Evolutionary conservation across 2,888 invertebrate genomes (phyloP).

Genomic region (Scaptodrosophila latifasciaeformis): DNA sequence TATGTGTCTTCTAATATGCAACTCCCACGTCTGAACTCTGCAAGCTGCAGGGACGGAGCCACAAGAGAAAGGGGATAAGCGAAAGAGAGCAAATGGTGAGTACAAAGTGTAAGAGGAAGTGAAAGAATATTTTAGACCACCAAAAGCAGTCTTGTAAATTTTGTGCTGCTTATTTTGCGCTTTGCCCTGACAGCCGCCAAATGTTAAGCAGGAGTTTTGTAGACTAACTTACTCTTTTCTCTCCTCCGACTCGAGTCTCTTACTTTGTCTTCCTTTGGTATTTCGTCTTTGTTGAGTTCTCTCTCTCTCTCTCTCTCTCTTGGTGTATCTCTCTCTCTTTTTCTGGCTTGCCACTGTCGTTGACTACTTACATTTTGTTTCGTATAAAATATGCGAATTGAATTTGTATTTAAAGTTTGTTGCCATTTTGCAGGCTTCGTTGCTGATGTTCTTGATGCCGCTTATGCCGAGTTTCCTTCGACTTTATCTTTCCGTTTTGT

Average conservation of each 20-base stretch:
- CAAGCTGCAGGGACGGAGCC: too few species aligned
- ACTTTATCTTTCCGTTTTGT: conserved; percentile 15
- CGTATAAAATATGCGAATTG: conserved; percentile 67
- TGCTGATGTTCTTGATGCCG: neutral
- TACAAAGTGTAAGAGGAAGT: too few species aligned
- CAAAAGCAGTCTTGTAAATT: conserved; percentile 33
- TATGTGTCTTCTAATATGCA: conserved; percentile 55
- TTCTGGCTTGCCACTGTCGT: neutral
- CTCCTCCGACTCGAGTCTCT: too few species aligned
- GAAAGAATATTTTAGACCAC: too few species aligned
- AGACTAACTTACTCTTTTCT: too few species aligned
- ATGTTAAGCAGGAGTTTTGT: too few species aligned
- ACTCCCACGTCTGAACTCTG: too few species aligned
- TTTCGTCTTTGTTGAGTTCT: neutral
- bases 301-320: neutral
- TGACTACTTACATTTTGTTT: conserved; percentile 28
- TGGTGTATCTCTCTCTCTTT: neutral
- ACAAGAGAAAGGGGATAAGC: too few species aligned
- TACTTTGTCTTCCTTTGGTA: too few species aligned
- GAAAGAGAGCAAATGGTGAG: too few species aligned
- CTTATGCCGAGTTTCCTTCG: neutral
- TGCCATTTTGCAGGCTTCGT: conserved; percentile 14
- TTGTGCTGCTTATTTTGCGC: conserved; percentile 62
- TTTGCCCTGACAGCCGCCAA: conserved; percentile 49
- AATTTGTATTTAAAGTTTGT: conserved; percentile 66